A percentile compares a stretch with the other conserved stretches of the same genome.
Evolutionary conservation across 2,113 vertebrate genomes (phyloP).

Genomic region (Petrocephalus microphthalmus): DNA sequence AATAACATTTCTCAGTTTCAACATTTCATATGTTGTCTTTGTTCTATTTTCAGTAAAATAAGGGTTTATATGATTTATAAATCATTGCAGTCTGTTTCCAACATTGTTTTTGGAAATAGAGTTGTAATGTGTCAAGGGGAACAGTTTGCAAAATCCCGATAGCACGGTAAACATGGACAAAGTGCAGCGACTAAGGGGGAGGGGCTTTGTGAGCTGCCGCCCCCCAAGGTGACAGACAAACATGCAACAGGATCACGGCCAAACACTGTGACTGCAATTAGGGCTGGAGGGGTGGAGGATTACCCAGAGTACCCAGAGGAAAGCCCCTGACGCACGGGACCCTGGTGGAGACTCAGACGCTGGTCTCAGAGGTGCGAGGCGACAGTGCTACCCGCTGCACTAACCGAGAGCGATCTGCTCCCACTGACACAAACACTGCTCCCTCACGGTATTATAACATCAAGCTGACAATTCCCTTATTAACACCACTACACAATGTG

Average conservation of each 20-base stretch:
- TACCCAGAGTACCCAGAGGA: too few relatives aligned
- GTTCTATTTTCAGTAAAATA: neutral
- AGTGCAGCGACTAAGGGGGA: neutral
- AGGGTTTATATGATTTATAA: neutral
- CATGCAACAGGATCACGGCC: neutral
- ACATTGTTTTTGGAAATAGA: neutral
- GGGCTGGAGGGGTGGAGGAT: too few relatives aligned
- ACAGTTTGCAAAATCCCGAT: neutral
- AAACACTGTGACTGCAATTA: too few relatives aligned
- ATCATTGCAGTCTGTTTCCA: neutral
- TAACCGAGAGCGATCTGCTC: too few relatives aligned
- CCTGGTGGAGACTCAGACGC: too few relatives aligned
- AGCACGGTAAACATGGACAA: neutral
- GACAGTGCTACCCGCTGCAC: too few relatives aligned
- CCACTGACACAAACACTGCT: neutral
- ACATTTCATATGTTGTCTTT: neutral
- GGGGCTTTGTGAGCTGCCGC: neutral
- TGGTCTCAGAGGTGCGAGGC: too few relatives aligned
- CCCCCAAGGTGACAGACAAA: neutral
- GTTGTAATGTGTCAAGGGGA: neutral
- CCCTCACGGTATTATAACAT: neutral
- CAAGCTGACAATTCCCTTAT: neutral
- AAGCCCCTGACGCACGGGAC: too few relatives aligned
- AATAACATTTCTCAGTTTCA: neutral
- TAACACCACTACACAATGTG: neutral